Evolutionary conservation across 1,140 invertebrate species (phyloP).

Genomic region (Caenorhabditis latens): DNA sequence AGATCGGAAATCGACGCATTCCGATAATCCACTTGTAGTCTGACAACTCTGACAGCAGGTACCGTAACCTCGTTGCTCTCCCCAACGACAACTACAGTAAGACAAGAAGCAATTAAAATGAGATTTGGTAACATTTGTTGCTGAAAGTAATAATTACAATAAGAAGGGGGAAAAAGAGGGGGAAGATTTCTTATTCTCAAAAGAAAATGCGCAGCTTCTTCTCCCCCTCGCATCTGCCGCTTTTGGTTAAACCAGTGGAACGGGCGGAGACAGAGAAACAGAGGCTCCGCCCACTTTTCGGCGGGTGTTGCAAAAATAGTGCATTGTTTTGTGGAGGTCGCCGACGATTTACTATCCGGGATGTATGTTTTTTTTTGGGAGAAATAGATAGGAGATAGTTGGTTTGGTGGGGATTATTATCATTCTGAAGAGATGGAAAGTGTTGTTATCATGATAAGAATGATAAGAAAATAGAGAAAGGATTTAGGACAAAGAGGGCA

Average conservation of each 20-base stretch:
- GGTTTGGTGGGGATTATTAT: slow-evolving; percentile 15
- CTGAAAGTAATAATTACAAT: slow-evolving; percentile 11
- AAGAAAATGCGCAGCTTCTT: neutral
- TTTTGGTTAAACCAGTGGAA: slow-evolving; percentile 54
- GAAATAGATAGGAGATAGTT: neutral
- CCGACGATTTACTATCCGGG: slow-evolving; percentile 27
- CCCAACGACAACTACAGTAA: neutral
- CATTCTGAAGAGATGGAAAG: neutral
- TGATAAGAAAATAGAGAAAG: neutral
- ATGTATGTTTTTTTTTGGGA: slow-evolving; percentile 42
- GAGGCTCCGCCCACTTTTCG: neutral
- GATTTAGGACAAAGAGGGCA: neutral
- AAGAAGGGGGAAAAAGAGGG: neutral
- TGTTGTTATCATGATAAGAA: neutral
- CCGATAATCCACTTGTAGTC: slow-evolving; percentile 62
- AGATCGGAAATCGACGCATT: slow-evolving; percentile 54
- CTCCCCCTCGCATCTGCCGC: neutral
- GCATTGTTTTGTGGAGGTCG: slow-evolving; percentile 25
- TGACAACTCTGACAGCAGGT: slow-evolving; percentile 59
- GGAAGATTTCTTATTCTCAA: neutral
- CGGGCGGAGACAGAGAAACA: slow-evolving; percentile 48
- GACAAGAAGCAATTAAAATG: neutral
- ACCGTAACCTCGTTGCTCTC: slow-evolving; percentile 52
- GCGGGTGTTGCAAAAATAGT: slow-evolving; percentile 43
- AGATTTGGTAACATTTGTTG: slow-evolving; percentile 15